phyloP scores from a whole-genome alignment of 2,113 vertebrate species.

The Nothoprocta pentlandii region DNA sequence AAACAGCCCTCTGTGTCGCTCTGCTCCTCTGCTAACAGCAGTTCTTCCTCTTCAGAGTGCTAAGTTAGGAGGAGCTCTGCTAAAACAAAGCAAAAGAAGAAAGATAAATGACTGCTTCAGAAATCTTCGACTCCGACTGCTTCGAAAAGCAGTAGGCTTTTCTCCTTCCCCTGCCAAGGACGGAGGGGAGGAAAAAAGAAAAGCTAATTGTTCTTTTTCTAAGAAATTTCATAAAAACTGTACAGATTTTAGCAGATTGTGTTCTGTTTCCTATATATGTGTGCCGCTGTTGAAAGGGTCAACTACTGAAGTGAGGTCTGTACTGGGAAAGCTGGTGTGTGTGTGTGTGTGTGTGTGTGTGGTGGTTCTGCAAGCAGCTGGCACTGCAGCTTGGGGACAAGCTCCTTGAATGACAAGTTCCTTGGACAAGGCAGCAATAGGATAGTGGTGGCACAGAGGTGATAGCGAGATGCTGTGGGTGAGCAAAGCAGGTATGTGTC shows the following conservation, averaged over 20 bases:
- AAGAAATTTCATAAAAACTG: neutral
- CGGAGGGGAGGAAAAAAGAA: neutral
- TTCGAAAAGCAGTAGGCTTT: neutral
- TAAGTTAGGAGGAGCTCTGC: neutral
- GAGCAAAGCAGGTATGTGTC: neutral
- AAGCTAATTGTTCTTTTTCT: neutral
- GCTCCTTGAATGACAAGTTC: neutral
- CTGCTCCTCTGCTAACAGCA: neutral
- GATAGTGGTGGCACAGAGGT: slow-evolving; percentile 22
- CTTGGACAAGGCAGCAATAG: neutral
- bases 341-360: neutral
- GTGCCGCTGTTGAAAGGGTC: neutral
- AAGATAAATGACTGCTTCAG: neutral
- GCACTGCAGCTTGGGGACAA: neutral
- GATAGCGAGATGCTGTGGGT: neutral
- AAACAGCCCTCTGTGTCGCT: neutral
- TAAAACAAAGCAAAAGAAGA: neutral
- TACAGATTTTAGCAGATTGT: neutral
- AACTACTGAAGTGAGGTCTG: neutral
- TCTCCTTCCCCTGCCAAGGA: neutral
- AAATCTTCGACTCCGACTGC: neutral
- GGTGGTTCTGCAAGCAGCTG: neutral
- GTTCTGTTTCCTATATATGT: neutral
- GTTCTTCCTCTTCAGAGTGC: neutral
- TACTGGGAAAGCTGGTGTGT: neutral